Evolutionary conservation across 1,140 invertebrate species (phyloP).

Genomic region (Hesperophylax magnus): DNA sequence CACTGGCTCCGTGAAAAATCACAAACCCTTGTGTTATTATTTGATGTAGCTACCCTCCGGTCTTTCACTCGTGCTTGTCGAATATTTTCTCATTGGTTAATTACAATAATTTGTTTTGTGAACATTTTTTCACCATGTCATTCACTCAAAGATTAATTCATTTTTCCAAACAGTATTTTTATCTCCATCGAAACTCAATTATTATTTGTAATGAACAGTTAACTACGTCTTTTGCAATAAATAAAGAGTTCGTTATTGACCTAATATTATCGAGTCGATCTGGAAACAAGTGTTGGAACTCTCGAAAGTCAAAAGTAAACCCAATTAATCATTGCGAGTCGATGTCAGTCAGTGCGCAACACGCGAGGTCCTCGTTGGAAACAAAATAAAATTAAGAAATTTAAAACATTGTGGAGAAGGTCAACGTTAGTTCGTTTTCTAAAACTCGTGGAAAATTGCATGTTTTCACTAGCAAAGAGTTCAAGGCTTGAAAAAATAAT

Average conservation of each 20-base stretch:
- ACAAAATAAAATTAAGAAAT: slow-evolving; percentile 35
- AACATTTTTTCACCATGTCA: too few relatives aligned
- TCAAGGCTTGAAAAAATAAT: not conserved
- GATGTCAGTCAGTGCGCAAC: not conserved
- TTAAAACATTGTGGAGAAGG: slow-evolving; percentile 13
- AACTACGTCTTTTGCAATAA: not conserved
- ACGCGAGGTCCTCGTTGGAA: not conserved
- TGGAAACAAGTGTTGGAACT: not conserved
- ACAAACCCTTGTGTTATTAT: not conserved
- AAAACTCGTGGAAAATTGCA: not conserved
- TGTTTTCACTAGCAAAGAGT: not conserved
- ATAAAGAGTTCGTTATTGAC: not conserved
- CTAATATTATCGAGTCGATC: not conserved
- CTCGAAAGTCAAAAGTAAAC: slow-evolving; percentile 34
- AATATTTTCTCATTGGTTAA: not conserved
- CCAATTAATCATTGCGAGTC: slow-evolving; percentile 15
- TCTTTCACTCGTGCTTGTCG: too few relatives aligned
- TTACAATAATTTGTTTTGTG: not conserved
- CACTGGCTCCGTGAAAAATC: too few relatives aligned
- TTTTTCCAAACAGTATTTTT: not conserved
- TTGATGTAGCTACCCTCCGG: too few relatives aligned
- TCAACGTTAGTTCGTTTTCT: slow-evolving; percentile 10
- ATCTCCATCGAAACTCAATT: not conserved
- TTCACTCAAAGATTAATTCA: not conserved
- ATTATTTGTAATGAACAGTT: not conserved